Evolutionary conservation across 2,888 invertebrate species (phyloP), one percentile per base, ranked within the genome.

Genomic region (Drosophila ezoana): DNA sequence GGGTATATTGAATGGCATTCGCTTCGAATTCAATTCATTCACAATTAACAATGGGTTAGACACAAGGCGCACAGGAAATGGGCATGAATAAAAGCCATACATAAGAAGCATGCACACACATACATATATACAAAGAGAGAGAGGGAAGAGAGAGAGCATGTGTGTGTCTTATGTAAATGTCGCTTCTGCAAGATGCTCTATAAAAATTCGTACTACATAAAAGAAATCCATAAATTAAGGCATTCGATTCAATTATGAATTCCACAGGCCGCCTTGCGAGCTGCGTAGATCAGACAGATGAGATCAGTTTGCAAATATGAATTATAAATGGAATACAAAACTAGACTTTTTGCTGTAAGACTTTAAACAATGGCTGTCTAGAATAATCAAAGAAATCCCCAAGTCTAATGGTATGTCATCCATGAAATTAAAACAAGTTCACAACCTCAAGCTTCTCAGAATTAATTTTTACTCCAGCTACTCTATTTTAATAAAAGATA

Each of bases 1-100:
- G 37, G 28, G 28, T 35, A 33, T 48, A 56, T 33, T 32, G 47
- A 58, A 56, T 51, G 79, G 40, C 37, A 75, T 61, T 67, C 49
- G 59, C 37, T 61, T 41, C 47, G 20, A 67, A 44, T 52, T 32
- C 76, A 60, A 79, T 76, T 76, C 80, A 79, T 63, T 75, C 60
- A 75, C 63, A 75, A 75, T 75, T 75, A 79, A 75, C 75, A 75
- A 75, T 63, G 71, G 63, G 48, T 43, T 67, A 38, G 13, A 35
- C 72, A 47, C 72, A 77, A 61, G 51, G 53, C 71, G 14, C 75
- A 40, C 79, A 75, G 80, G 79, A 79, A 79, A 75, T 45, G 71
- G 47, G 48, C 53, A 52, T 62, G 56, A 59, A 79, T 63, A 37
- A 45, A 37, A 32, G 20, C 37, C 23, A 40, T 16, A 28, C 28